Evolutionary conservation across 2,888 invertebrate genomes (phyloP).

Genomic region (Drosophila mercatorum): DNA sequence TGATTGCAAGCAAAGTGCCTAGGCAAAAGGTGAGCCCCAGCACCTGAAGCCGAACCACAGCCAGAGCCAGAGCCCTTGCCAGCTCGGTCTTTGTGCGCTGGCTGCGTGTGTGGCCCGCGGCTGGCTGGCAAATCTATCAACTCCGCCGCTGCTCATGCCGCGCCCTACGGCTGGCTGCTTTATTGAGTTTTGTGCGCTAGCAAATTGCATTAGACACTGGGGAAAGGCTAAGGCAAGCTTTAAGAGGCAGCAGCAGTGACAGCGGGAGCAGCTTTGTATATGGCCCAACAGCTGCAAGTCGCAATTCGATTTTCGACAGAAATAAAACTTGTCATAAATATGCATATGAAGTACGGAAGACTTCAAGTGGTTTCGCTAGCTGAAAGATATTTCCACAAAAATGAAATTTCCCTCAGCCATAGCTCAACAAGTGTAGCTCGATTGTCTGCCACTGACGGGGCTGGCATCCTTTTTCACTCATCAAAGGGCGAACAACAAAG

Average conservation of each 20-base stretch:
- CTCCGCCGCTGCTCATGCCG: constrained; percentile 21
- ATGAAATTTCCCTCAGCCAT: constrained; percentile 28
- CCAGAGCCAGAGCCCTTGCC: constrained; percentile 14
- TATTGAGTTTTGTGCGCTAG: constrained; percentile 73
- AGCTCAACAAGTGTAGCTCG: constrained; percentile 48
- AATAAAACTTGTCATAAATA: constrained; percentile 53
- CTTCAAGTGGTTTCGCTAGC: constrained; percentile 34
- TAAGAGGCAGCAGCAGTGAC: constrained; percentile 21
- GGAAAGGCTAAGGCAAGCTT: constrained; percentile 46
- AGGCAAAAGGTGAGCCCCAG: constrained; percentile 65
- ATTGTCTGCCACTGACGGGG: constrained; percentile 13
- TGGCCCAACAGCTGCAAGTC: constrained; percentile 45
- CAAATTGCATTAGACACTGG: constrained; percentile 78
- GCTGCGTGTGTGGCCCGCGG: constrained; percentile 73
- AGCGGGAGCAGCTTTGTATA: background rate
- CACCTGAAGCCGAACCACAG: constrained; percentile 11
- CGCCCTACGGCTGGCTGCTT: constrained; percentile 42
- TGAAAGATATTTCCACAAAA: constrained; percentile 22
- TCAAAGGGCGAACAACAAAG: constrained; percentile 51
- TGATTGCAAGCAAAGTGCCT: constrained; percentile 69
- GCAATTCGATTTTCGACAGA: constrained; percentile 55
- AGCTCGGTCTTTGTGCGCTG: constrained; percentile 29
- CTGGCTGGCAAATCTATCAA: constrained; percentile 71
- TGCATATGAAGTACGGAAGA: constrained; percentile 14
- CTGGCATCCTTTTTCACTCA: constrained; percentile 69